These are phyloP conservation scores for Porphyrio hochstetteri DNA, from an alignment of 2,113 vertebrate species.

Conservation along the genomic window DNA sequence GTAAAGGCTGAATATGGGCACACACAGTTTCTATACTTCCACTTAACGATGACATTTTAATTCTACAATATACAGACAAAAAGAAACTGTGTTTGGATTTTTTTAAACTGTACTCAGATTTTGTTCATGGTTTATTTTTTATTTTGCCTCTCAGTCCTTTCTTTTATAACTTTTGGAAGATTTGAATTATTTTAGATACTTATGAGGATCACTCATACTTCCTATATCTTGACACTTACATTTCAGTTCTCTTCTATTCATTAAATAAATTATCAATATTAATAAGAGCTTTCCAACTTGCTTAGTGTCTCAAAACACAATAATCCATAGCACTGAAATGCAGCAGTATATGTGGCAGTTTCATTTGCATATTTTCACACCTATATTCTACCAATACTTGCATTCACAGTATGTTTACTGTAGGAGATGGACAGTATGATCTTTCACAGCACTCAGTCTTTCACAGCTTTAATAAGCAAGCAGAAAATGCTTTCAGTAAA, in stretches of 20 bases:
- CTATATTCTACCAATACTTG: not conserved
- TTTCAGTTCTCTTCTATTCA: not conserved
- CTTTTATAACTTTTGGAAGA: not conserved
- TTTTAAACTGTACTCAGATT: not conserved
- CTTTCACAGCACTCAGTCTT: not conserved
- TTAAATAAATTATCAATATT: not conserved
- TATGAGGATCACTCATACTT: not conserved
- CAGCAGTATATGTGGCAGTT: not conserved
- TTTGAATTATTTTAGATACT: not conserved
- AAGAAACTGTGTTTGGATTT: not conserved
- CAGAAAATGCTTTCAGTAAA: not conserved
- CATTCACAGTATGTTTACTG: fast-evolving
- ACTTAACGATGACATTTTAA: not conserved
- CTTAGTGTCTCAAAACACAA: not conserved
- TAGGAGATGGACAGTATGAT: not conserved
- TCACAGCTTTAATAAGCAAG: not conserved
- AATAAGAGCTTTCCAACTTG: not conserved
- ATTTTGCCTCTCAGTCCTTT: not conserved
- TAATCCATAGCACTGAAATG: not conserved
- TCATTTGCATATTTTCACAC: not conserved
- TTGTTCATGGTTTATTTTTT: not conserved
- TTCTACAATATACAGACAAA: not conserved
- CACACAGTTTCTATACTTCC: not conserved
- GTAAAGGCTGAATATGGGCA: not conserved
- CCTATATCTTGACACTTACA: not conserved